These are phyloP conservation scores for Araneus ventricosus DNA, from an alignment of 1,140 invertebrate genomes.

Conservation along the genomic window DNA sequence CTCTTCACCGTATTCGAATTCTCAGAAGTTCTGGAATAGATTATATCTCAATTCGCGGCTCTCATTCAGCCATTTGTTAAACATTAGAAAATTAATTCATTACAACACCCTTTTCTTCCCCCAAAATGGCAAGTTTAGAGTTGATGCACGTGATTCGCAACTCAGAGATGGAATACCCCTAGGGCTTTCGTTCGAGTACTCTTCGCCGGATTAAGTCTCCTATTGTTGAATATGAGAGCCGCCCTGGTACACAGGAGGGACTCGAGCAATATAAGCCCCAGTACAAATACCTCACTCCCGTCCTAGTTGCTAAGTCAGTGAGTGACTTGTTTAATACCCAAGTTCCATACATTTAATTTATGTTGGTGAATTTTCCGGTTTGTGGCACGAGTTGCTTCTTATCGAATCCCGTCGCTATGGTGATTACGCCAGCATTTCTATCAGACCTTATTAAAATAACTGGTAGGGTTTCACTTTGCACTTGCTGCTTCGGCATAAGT, in stretches of 20 bases:
- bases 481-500: background rate
- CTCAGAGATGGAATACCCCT: background rate
- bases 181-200: conserved; percentile 24
- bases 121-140: conserved; percentile 9
- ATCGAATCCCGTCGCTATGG: conserved; percentile 36
- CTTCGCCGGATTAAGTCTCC: conserved; percentile 25
- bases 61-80: conserved; percentile 42
- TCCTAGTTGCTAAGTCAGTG: conserved; percentile 36
- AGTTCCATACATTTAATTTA: conserved; percentile 41
- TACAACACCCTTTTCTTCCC: conserved; percentile 43
- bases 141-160: conserved; percentile 4
- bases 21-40: conserved; percentile 18
- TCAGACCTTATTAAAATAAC: conserved; percentile 31
- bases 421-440: conserved; percentile 22
- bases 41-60: background rate
- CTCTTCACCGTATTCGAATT: background rate
- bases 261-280: conserved; percentile 26
- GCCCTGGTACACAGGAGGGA: conserved; percentile 25
- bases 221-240: conserved; percentile 46
- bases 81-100: conserved; percentile 51
- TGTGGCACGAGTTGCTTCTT: conserved; percentile 23
- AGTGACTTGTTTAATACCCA: conserved; percentile 46
- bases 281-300: conserved; percentile 28
- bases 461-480: background rate
- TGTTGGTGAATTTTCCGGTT: conserved; percentile 35